Evolutionary conservation across 2,888 invertebrate species (phyloP).

Genomic region (Himalopsyche tibetana): DNA sequence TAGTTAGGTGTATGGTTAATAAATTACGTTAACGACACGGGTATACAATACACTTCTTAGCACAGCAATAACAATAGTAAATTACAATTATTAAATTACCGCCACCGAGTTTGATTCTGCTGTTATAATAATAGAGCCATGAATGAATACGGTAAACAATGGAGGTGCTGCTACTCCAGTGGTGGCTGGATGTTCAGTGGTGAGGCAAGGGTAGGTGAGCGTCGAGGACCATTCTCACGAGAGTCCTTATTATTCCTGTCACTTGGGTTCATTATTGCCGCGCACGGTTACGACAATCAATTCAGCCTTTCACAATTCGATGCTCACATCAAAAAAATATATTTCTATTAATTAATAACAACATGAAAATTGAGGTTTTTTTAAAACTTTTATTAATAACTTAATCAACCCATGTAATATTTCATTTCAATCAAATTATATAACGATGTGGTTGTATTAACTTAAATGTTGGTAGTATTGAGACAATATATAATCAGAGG

Average conservation of each 20-base stretch:
- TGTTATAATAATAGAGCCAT: not conserved
- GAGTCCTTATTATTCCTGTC: slow-evolving; percentile 27
- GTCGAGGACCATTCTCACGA: slow-evolving; percentile 29
- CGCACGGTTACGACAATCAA: not conserved
- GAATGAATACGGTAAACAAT: slow-evolving; percentile 7
- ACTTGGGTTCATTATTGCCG: slow-evolving; percentile 7
- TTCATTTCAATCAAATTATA: too few species aligned
- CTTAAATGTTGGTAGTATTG: too few species aligned
- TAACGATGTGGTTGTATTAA: too few species aligned
- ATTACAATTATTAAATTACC: not conserved
- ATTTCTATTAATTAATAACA: too few species aligned
- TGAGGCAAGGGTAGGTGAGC: not conserved
- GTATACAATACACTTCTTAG: too few species aligned
- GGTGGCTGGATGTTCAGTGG: not conserved
- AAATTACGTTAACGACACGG: too few species aligned
- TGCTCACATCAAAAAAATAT: not conserved
- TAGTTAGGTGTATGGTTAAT: too few species aligned
- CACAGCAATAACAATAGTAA: too few species aligned
- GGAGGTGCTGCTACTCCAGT: not conserved
- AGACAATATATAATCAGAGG: too few species aligned
- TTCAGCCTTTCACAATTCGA: not conserved
- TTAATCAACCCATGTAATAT: too few species aligned
- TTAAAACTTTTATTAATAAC: too few species aligned
- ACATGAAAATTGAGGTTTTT: too few species aligned
- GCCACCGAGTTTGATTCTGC: not conserved